Conservation (phyloP, 2,113 vertebrate genomes). For the Myotis yumanensis region DNA sequence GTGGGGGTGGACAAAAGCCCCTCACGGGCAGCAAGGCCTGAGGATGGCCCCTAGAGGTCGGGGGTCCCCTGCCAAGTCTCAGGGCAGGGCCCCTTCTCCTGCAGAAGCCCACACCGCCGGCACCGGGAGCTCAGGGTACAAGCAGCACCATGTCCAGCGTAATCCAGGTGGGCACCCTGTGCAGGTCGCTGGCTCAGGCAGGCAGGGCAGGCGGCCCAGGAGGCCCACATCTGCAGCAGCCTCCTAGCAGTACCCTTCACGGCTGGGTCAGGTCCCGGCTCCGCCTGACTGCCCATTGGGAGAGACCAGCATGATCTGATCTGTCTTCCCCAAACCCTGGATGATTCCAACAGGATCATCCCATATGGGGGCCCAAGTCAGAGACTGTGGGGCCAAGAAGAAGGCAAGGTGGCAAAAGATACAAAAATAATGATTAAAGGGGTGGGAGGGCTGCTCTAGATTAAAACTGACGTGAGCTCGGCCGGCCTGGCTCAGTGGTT, state of each 20-base stretch:
- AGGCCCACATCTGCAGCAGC: background rate
- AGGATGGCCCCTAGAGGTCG: background rate
- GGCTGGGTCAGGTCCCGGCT: background rate
- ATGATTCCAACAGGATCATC: background rate
- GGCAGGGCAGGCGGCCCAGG: background rate
- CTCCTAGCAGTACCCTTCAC: background rate
- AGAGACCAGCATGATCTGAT: background rate
- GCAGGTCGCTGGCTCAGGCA: background rate
- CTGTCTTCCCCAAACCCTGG: background rate
- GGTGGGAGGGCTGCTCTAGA: background rate
- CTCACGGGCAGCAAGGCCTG: no score
- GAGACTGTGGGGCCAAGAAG: background rate
- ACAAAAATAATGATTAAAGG: accelerated
- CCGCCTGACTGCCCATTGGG: background rate
- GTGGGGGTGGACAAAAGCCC: background rate
- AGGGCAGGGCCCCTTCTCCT: background rate
- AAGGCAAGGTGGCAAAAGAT: background rate
- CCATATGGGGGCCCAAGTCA: background rate
- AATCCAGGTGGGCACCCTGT: background rate
- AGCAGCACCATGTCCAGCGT: background rate
- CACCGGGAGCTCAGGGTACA: background rate
- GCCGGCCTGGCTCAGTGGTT: background rate
- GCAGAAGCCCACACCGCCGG: background rate
- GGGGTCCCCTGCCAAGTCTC: background rate
- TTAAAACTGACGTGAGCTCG: background rate